Evolutionary conservation across 35 echinoderm and acorn worm species (phyloP), one percentile per base, ranked within the genome.

Genomic region (Patiria miniata): DNA sequence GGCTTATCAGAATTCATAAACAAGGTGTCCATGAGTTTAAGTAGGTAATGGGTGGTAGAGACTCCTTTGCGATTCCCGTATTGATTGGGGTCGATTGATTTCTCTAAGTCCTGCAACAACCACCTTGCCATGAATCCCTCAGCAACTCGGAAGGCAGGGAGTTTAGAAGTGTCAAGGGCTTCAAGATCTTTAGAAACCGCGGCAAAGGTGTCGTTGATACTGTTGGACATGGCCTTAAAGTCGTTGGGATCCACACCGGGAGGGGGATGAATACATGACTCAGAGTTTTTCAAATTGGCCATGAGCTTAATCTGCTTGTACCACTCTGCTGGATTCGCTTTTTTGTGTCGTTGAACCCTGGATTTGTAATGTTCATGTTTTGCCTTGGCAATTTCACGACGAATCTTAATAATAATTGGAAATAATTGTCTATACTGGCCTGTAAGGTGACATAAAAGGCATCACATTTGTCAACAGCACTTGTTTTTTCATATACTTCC

Each of bases 391-490:
- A 76, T 89, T 50, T 37, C 21, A 17, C 37, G 14, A 51, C 81
- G 54, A 23, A 89, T 79, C 28, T 60, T 51, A 40, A 69, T 89
- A 14, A 50, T 9, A 81, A 82, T 53, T 28, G 51, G 5, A 83
- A 60, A 37, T 61, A 69, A 57, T 26, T 56, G 60, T 89, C 52
- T 19, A 83, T 83, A 37, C 54, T 58, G 10, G 36, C 34, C 17
- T 89, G 55, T 0, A 89, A 54, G 36, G 34, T 83, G 30, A 33
- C 37, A 83, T 89, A 81, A 36, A 89, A 89, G 29, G 57, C 55
- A 65, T 81, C 52, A 1, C 78, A 82, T 53, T 83, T 80, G 14
- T 89, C 87, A 16, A 28, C 40, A 37, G 42, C 38, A 19, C 1
- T 61, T 32, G 58, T 14, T 22, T 18, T 19, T 21, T 51, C 34